Evolutionary conservation across 2,888 invertebrate species (phyloP), one percentile per base, ranked within the genome.

Genomic region (Aelia acuminata): DNA sequence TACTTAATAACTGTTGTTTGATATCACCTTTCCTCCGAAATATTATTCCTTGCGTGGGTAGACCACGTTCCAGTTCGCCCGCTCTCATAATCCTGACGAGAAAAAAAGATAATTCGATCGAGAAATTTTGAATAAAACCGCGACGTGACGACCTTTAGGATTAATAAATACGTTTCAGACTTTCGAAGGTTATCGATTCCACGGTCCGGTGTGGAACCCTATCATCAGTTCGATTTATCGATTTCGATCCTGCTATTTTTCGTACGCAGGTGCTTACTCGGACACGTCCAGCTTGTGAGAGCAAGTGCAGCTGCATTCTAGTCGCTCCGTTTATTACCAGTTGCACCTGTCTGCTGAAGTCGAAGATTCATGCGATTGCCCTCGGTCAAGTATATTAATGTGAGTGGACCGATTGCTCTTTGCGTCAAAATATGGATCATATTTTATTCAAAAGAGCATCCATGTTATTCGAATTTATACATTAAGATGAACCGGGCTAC

Each of bases 91-190:
- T 70, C 63, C 63, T 11, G 20, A 18, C 31, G 31, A 70, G 35
- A 70, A 70, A 70, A 70, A 35, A 26, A 4, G 2, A 15, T 8
- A 70, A 70, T 70, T 26, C 63, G 31, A 70, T 70, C 63, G 35
- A 70, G 63, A 80, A 43, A 80, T 43, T 80, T 22, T 43, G 43
- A 80, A 80, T 80, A 43, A 80, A 80, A 80, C 39, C 43, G 43
- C 80, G n/a, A 39, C 80, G 43, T 43, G 80, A n/a, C 80, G 80
- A 80, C 80, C 80, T 80, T 80, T 80, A 3, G 43, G 80, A 47
- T 80, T 80, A 80, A 80, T 80, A 80, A 80, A 80, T 80, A 35
- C 63, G 63, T 70, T 31, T 70, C 63, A 35, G 22, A 0, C 35
- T 70, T 70, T 70, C 31, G 63, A 70, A 70, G 63, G 63, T 20